Evolutionary conservation across 1,140 invertebrate genomes (phyloP).

Genomic region (Protaetia brevitarsis): DNA sequence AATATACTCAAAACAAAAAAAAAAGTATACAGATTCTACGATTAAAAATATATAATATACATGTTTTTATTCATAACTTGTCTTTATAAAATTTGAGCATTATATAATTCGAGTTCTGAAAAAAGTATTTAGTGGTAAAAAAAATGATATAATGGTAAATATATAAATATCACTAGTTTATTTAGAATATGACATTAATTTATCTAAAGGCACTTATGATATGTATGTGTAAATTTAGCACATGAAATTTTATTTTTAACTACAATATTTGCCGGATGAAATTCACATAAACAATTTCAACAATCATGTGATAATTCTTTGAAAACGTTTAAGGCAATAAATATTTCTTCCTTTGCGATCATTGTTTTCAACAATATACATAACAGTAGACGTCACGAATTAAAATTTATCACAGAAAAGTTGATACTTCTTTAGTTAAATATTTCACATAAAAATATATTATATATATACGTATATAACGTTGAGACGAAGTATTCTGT

Average conservation of each 20-base stretch:
- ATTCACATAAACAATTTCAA: too few relatives aligned
- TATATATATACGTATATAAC: background rate
- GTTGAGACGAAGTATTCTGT: background rate
- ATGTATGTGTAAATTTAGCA: conserved; percentile 2
- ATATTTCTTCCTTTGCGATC: background rate
- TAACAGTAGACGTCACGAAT: conserved; percentile 23
- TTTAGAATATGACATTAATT: background rate
- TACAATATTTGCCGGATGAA: conserved; percentile 12
- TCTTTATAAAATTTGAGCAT: background rate
- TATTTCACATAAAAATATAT: conserved; percentile 11
- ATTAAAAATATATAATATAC: background rate
- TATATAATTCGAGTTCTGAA: background rate
- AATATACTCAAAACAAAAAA: background rate
- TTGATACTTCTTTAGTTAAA: conserved; percentile 12
- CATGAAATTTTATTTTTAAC: background rate
- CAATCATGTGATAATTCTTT: conserved; percentile 10
- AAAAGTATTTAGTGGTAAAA: background rate
- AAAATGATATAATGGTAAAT: too few relatives aligned
- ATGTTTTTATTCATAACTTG: background rate
- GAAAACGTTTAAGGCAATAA: conserved; percentile 16
- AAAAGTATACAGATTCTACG: background rate
- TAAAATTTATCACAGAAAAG: conserved; percentile 29
- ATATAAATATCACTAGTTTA: background rate
- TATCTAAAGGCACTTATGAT: conserved; percentile 10
- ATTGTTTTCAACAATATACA: background rate